Percentiles rank a stretch among this genome's conserved stretches.
These are phyloP conservation scores for Phalacrocorax brasilianus DNA, from an alignment of 2,113 vertebrate species.

Conservation along the genomic window DNA sequence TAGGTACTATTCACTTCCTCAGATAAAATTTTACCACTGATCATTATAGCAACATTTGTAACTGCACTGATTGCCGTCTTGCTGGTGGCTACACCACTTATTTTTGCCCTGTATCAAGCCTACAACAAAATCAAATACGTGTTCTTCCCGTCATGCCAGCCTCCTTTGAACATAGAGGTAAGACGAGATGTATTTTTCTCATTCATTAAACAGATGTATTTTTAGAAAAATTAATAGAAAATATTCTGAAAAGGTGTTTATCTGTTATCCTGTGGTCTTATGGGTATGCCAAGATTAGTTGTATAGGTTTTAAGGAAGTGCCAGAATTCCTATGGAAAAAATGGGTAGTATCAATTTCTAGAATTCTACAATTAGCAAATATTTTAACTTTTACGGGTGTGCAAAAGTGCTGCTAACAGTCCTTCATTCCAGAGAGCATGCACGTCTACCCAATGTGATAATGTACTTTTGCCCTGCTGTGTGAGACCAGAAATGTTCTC, in stretches of 20 bases:
- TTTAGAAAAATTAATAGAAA: not conserved
- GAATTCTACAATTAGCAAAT: not conserved
- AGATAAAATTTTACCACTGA: not conserved
- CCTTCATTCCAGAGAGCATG: not conserved
- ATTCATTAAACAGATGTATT: not conserved
- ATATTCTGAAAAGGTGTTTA: not conserved
- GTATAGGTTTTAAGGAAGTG: not conserved
- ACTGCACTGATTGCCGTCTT: not conserved
- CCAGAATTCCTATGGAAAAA: not conserved
- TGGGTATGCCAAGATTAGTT: not conserved
- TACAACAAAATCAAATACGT: conserved; percentile 13
- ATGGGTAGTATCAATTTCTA: not conserved
- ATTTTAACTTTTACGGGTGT: not conserved
- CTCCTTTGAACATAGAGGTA: conserved; percentile 69
- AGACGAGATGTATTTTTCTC: not conserved
- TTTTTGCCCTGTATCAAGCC: not conserved
- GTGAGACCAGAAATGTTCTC: not conserved
- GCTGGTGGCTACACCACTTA: accelerated
- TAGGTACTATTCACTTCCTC: not conserved
- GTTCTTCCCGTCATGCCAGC: conserved; percentile 69
- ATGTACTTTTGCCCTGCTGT: not conserved
- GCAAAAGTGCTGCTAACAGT: not conserved
- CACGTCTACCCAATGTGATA: not conserved
- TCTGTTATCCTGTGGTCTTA: not conserved
- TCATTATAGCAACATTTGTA: not conserved